phyloP scores from a whole-genome alignment of 2,888 invertebrate species.

The Habroteleia sp. region DNA sequence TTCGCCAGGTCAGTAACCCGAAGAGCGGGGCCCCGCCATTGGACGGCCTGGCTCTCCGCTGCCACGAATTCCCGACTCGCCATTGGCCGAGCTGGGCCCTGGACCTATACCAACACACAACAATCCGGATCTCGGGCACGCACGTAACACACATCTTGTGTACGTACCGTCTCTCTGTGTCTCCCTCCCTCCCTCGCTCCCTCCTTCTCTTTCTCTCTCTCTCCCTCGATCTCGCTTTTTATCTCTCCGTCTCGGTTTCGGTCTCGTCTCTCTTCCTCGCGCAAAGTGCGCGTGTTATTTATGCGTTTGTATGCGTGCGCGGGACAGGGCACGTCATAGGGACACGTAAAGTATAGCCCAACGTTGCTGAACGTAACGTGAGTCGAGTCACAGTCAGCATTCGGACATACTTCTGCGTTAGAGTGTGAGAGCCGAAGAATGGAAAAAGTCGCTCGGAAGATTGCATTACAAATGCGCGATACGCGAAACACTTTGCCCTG shows the following conservation, averaged over 20 bases:
- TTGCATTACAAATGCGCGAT: slow-evolving; percentile 47
- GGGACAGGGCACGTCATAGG: slow-evolving; percentile 71
- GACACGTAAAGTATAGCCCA: slow-evolving; percentile 54
- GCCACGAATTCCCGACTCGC: slow-evolving; percentile 78
- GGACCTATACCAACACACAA: slow-evolving; percentile 78
- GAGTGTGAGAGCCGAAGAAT: slow-evolving; percentile 37
- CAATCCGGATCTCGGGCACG: slow-evolving; percentile 67
- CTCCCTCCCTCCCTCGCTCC: slow-evolving; percentile 4
- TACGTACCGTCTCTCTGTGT: slow-evolving; percentile 44
- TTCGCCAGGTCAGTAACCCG: slow-evolving; percentile 80
- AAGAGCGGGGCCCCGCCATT: slow-evolving; percentile 75
- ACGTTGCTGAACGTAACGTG: slow-evolving; percentile 56
- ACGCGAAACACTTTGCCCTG: slow-evolving; percentile 13
- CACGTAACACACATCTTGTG: slow-evolving; percentile 64
- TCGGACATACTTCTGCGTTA: slow-evolving; percentile 49
- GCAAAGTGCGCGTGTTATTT: slow-evolving; percentile 56
- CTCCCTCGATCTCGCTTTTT: neutral
- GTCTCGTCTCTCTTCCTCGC: slow-evolving; percentile 21
- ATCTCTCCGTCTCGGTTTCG: neutral
- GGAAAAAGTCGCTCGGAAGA: slow-evolving; percentile 37
- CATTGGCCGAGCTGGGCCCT: slow-evolving; percentile 80
- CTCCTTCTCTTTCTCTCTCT: slow-evolving; percentile 4
- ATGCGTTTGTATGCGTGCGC: slow-evolving; percentile 61
- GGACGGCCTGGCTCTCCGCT: slow-evolving; percentile 75
- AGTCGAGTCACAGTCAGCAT: slow-evolving; percentile 50